phyloP scores from a whole-genome alignment of 2,797 vertebrate species.

The Artibeus jamaicensis region DNA sequence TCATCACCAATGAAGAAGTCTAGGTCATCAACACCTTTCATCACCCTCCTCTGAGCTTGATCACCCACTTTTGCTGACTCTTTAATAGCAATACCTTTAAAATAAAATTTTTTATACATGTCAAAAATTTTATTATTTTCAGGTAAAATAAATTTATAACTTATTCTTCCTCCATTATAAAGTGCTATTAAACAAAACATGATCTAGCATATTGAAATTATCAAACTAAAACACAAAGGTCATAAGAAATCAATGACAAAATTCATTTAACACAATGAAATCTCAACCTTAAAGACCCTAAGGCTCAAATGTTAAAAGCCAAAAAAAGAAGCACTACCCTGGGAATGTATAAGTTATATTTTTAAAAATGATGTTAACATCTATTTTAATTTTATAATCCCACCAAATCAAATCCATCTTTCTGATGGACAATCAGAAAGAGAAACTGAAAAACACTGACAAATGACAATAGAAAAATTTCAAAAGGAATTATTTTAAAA shows the following conservation, averaged over 20 bases:
- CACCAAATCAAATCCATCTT: slow-evolving; percentile 37
- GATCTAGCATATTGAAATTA: not conserved
- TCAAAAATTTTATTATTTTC: slow-evolving; percentile 36
- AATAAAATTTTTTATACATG: slow-evolving; percentile 50
- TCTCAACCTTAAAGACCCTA: not conserved
- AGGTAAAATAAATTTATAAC: slow-evolving; percentile 20
- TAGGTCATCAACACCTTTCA: slow-evolving; percentile 98
- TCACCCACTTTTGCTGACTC: slow-evolving; percentile 98
- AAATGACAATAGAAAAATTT: not conserved
- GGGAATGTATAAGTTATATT: not conserved
- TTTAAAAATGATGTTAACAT: not conserved
- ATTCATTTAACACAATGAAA: slow-evolving; percentile 31
- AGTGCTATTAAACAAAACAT: slow-evolving; percentile 31
- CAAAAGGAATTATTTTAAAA: not conserved
- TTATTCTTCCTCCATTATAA: not conserved
- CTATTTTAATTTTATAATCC: slow-evolving; percentile 24
- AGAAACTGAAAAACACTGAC: not conserved
- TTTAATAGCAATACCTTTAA: slow-evolving; percentile 97
- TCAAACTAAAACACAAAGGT: not conserved
- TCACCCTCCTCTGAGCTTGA: slow-evolving; percentile 96
- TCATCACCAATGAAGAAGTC: slow-evolving; percentile 99
- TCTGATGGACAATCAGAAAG: slow-evolving; percentile 6
- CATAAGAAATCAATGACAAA: slow-evolving; percentile 23
- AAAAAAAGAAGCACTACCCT: not conserved
- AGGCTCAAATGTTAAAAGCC: not conserved